Percentiles rank a stretch among this genome's conserved stretches.
phyloP scores from a whole-genome alignment of 2,797 vertebrate genomes.

The Staurois parvus region DNA sequence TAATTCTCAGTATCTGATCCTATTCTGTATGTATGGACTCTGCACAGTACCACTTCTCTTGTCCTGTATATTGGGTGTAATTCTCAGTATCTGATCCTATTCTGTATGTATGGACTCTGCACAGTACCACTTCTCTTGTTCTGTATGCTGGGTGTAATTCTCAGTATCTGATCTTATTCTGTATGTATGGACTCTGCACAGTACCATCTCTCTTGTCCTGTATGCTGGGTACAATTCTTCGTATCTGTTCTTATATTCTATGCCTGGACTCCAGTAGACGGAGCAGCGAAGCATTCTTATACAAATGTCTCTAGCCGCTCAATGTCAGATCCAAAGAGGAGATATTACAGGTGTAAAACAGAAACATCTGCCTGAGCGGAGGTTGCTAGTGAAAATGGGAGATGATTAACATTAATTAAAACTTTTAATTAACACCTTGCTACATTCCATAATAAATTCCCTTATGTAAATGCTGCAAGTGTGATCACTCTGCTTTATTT shows the following conservation, averaged over 20 bases:
- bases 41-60: too few relatives aligned
- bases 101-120: neutral
- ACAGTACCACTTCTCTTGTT: neutral
- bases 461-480: constrained; percentile 72
- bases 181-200: neutral
- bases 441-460: constrained; percentile 71
- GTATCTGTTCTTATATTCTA: too few relatives aligned
- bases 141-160: neutral
- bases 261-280: too few relatives aligned
- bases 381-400: constrained; percentile 75
- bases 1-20: too few relatives aligned
- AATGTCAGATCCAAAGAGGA: constrained; percentile 51
- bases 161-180: neutral
- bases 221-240: neutral
- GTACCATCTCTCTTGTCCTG: neutral
- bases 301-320: neutral
- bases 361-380: constrained; percentile 75
- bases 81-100: too few relatives aligned
- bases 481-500: constrained; percentile 69
- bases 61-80: too few relatives aligned
- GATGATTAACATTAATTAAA: constrained; percentile 80
- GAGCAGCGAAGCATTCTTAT: too few relatives aligned
- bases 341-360: constrained; percentile 76
- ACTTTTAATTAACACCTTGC: constrained; percentile 80
- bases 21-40: too few relatives aligned